Percentiles rank a stretch among this genome's conserved stretches.
These are phyloP conservation scores for Anser brachyrhynchus DNA, from an alignment of 2,113 vertebrate genomes.

Conservation along the genomic window DNA sequence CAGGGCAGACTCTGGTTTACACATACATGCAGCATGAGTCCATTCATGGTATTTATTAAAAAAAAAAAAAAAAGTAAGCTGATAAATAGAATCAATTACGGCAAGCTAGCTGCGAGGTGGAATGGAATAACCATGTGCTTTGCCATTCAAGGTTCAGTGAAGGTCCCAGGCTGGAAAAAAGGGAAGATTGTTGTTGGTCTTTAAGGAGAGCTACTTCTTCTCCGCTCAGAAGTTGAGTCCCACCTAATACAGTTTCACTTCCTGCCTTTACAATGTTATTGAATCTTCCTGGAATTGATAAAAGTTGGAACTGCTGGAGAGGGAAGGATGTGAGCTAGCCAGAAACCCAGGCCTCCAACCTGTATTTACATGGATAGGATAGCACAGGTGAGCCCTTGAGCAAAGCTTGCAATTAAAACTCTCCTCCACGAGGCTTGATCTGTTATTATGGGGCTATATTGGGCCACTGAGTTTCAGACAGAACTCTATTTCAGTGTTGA, in stretches of 20 bases:
- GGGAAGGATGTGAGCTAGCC: neutral
- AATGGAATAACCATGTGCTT: slow-evolving; percentile 32
- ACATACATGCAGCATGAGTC: neutral
- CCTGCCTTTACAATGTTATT: slow-evolving; percentile 36
- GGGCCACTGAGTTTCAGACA: neutral
- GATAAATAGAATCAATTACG: slow-evolving; percentile 55
- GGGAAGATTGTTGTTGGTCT: slow-evolving; percentile 15
- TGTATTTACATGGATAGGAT: neutral
- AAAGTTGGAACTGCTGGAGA: neutral
- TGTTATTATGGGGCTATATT: neutral
- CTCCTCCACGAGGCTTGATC: neutral
- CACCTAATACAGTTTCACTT: slow-evolving; percentile 59
- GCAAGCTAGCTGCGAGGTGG: slow-evolving; percentile 37
- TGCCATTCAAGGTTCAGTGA: slow-evolving; percentile 20
- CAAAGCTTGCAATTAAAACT: neutral
- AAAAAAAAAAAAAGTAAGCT: neutral
- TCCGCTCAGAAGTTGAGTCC: slow-evolving; percentile 5
- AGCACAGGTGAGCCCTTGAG: neutral
- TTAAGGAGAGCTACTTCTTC: slow-evolving; percentile 11
- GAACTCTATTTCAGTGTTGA: neutral
- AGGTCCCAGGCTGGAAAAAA: slow-evolving; percentile 22
- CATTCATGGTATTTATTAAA: neutral
- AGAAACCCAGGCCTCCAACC: neutral
- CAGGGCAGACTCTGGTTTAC: neutral
- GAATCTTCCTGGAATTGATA: slow-evolving; percentile 34